A percentile compares a stretch with the other conserved stretches of the same genome.
phyloP scores from a whole-genome alignment of 2,113 vertebrate genomes.

The Apeltes quadracus region DNA sequence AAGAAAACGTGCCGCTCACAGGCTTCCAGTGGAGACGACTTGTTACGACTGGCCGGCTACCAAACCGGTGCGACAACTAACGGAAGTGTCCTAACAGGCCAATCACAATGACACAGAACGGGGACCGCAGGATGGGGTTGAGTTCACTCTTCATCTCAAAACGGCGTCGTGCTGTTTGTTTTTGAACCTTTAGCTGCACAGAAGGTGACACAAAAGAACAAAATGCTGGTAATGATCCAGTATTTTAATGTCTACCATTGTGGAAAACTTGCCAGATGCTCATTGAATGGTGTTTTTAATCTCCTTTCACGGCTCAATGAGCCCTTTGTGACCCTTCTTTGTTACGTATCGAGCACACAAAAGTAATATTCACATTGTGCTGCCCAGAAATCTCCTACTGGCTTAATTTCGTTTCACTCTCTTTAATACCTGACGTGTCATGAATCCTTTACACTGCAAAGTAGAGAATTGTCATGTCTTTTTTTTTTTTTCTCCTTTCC shows the following conservation, averaged over 20 bases:
- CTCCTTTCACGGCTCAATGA: constrained; percentile 58
- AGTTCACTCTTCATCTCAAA: neutral
- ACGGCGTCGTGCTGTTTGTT: neutral
- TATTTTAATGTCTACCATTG: constrained; percentile 27
- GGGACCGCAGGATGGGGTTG: neutral
- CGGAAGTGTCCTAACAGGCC: constrained; percentile 7
- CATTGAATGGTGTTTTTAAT: constrained; percentile 69
- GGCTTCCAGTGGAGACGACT: neutral
- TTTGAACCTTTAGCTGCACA: neutral
- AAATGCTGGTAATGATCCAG: constrained; percentile 41
- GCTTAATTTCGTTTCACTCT: constrained; percentile 33
- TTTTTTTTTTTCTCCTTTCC: constrained; percentile 26
- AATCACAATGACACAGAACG: constrained; percentile 2
- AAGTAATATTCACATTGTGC: constrained; percentile 45
- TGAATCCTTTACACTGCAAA: constrained; percentile 25
- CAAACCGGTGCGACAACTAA: constrained; percentile 61
- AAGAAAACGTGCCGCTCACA: neutral
- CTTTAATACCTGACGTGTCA: constrained; percentile 36
- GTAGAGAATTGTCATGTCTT: neutral
- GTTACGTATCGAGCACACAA: constrained; percentile 32
- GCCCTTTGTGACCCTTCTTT: constrained; percentile 59
- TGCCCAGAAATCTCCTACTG: constrained; percentile 25
- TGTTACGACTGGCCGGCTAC: constrained; percentile 21
- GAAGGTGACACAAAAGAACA: constrained; percentile 26
- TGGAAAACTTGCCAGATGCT: constrained; percentile 66